phyloP scores from a whole-genome alignment of 2,797 vertebrate genomes.

The Champsocephalus esox region DNA sequence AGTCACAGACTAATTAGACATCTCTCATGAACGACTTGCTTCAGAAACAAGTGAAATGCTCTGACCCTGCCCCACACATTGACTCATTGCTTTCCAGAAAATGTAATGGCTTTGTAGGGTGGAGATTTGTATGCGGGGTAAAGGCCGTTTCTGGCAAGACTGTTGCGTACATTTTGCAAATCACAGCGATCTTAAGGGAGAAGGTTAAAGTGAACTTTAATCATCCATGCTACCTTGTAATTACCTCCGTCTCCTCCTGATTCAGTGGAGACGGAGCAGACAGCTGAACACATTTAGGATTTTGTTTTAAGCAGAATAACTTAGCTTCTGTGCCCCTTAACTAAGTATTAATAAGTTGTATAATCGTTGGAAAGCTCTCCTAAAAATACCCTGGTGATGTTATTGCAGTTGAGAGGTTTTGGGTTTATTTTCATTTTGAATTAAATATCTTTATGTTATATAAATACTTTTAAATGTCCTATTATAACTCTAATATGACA shows the following conservation, averaged over 20 bases:
- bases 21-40: slow-evolving; percentile 14
- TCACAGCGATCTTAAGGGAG: slow-evolving; percentile 24
- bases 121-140: slow-evolving; percentile 10
- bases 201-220: slow-evolving; percentile 34
- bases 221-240: slow-evolving; percentile 21
- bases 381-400: neutral
- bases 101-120: neutral
- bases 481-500: neutral
- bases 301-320: neutral
- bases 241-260: slow-evolving; percentile 2
- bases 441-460: slow-evolving; percentile 17
- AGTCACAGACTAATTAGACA: slow-evolving; percentile 17
- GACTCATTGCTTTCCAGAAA: slow-evolving; percentile 11
- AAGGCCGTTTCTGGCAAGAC: slow-evolving; percentile 23
- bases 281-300: slow-evolving; percentile 12
- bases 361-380: neutral
- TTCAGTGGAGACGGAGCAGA: slow-evolving; percentile 9
- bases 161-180: slow-evolving; percentile 34
- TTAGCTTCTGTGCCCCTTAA: neutral
- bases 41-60: slow-evolving; percentile 14
- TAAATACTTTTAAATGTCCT: neutral
- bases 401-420: slow-evolving; percentile 16
- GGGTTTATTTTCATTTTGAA: slow-evolving; percentile 16
- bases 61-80: neutral
- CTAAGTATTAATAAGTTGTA: neutral